Evolutionary conservation across 2,888 invertebrate species (phyloP), one percentile per base, ranked within the genome.

Genomic region (Brachylomia viminalis): DNA sequence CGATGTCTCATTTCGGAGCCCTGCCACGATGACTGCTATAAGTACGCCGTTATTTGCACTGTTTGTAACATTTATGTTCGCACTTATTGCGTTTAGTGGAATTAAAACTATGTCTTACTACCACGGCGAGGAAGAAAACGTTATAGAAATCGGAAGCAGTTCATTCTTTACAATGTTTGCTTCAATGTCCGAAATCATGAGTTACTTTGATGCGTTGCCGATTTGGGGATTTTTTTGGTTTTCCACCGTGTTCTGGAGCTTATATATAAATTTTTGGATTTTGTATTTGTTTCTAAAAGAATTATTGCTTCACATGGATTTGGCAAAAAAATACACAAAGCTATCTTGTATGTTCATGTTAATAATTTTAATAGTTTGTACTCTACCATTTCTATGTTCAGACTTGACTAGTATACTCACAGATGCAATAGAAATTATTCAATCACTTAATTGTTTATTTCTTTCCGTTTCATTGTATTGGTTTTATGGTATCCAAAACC

Each of bases 51-150:
- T 94, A 72, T 91, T 92, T 85, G 90, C 94, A 17, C 72, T 92
- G 61, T 92, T 93, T 77, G 72, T 92, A 45, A 89, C 92, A 52
- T 58, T 93, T 20, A 86, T 93, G 79, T 88, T 93, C 17, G 87
- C 92, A 38, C 88, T 95, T 27, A 92, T 95, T 75, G 84, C 92
- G 8, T 95, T 92, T 80, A 93, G 92, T 74, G 95, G 94, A 23
- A 91, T 95, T 27, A 95, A 94, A 90, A 92, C 93, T 7, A 94
- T 96, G 93, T 93, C 95, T 38, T 96, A 93, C 81, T 95, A 92
- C 82, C 96, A 96, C 70, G 95, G 95, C 0, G 93, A 95, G 88
- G 94, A 95, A 85, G 92, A 93, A 87, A 93, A 93, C 73, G 89
- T 95, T 15, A 87, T 95, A 62, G 95, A 95, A 92, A 79, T 92